Evolutionary conservation across 1,140 invertebrate genomes (phyloP), one percentile per base, ranked within the genome.

Genomic region (Diachasmimorpha longicaudata): DNA sequence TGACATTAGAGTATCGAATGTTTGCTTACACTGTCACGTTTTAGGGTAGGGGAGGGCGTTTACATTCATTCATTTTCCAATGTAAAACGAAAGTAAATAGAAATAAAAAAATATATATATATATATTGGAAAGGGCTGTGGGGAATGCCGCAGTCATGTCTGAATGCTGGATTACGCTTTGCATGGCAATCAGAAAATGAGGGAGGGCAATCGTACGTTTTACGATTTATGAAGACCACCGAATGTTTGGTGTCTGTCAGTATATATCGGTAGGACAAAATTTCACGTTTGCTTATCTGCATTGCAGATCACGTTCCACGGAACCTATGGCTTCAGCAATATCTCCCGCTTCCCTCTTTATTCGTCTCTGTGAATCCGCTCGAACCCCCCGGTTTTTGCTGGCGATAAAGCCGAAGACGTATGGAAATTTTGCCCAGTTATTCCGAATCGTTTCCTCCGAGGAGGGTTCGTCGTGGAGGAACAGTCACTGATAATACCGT

Each of bases 371-470:
- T 76, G 71, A 73, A 69, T 70, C 76, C 70, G 39, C 66, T 14
- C 19, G 58, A 73, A 69, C 63, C 46, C 42, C 42, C 52, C 42
- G 42, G 70, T 80, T 76, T 36, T 58, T 67, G 14, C 31, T 55
- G 72, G 76, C 82, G 81, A 87, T 88, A 87, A 86, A 86, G 81
- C 74, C 79, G 79, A 86, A 88, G 83, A 86, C 81, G 82, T 85
- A 88, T 87, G 86, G 83, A 85, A 87, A 88, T 87, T 79, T 80
- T 79, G 78, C 79, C 21, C 81, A 82, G 81, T 88, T 88, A 88
- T 88, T 88, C 86, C 86, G 79, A 86, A 80, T 85, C 82, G 84
- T 86, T 88, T 87, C 83, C 80, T 80, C 77, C 77, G 72, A 82
- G 79, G 78, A 84, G 81, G 82, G 80, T 77, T 83, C 81, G 80